Evolutionary conservation across 53 echinoderm and acorn worm species (phyloP).

Genomic region (Arbacia lixula): DNA sequence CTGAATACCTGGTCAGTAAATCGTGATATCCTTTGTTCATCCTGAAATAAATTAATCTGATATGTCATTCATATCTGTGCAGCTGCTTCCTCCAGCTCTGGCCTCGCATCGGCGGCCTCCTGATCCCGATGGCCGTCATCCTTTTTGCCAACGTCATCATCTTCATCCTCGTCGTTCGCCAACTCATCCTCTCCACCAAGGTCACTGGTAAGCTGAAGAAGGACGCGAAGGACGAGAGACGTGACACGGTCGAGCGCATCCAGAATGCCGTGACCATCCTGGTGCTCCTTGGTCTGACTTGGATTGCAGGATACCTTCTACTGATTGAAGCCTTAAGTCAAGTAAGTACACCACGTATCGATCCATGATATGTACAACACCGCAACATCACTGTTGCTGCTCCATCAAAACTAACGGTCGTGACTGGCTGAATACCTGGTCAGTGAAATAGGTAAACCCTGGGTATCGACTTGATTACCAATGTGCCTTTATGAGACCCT

Average conservation of each 20-base stretch:
- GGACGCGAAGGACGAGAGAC: background rate
- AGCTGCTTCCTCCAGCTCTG: constrained; percentile 31
- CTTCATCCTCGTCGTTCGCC: constrained; percentile 31
- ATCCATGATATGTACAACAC: too few species aligned
- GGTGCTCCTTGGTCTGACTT: constrained; percentile 27
- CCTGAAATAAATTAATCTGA: too few species aligned
- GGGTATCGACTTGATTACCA: too few species aligned
- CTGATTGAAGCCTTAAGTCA: background rate
- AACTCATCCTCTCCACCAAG: constrained; percentile 2
- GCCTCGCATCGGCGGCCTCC: constrained; percentile 33
- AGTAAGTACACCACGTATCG: background rate
- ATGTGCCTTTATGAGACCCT: too few species aligned
- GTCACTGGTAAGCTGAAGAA: constrained; percentile 21
- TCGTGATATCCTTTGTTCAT: too few species aligned
- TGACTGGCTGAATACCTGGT: too few species aligned
- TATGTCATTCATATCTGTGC: too few species aligned
- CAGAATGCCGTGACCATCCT: constrained; percentile 35
- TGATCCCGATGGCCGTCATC: constrained; percentile 30
- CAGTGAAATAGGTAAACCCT: too few species aligned
- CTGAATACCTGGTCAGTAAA: too few species aligned
- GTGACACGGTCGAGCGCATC: constrained; percentile 34
- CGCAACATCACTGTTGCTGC: too few species aligned
- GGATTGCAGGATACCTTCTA: constrained; percentile 28
- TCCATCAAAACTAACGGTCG: too few species aligned
- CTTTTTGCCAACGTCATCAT: constrained; percentile 7